Evolutionary conservation across 2,797 vertebrate species (phyloP), one percentile per base, ranked within the genome.

Genomic region (Macropodus opercularis): DNA sequence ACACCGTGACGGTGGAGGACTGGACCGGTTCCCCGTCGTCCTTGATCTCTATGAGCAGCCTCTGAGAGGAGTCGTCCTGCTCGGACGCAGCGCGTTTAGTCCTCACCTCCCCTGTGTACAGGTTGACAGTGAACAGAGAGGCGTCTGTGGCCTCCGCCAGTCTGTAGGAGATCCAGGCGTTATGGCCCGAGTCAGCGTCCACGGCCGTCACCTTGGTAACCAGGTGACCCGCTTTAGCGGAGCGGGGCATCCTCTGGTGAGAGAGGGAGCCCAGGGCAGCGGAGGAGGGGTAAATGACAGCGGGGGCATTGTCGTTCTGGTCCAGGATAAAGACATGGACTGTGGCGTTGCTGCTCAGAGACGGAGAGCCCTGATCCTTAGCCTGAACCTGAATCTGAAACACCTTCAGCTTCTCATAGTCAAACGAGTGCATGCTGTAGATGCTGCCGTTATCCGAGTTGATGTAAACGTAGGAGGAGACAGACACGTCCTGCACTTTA

Each of bases 361-460:
- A 48, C 2, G 87, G 90, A 59, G 84, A 90, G 55, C 91, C 89
- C 32, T 89, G 83, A 65, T 93, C 91, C 60, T 79, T 88, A 17
- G 87, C 92, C 49, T 80, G 91, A 47, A 91, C 89, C n/a, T 52
- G 67, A 36, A 94, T 70, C 53, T 87, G 41, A 61, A 93, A 89
- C 55, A 91, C 67, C 27, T 87, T 84, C 15, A 89, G 48, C 78
- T 91, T 90, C 62, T 93, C 90, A 65, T 92, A 92, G 54, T 94
- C 87, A 60, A 92, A 93, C 8, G 92, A 86, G 53, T 85, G 78
- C 85, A 92, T 74, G 0, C 91, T 92, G 68, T 92, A 94, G 63
- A 94, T 88, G 61, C 89, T 93, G 53, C 94, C 93, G 0, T 94
- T 94, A 24, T 94, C 90, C 22, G 92, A 88, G 58, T 94, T 93